phyloP scores from a whole-genome alignment of 2,888 invertebrate species.

The Colostygia pectinataria region DNA sequence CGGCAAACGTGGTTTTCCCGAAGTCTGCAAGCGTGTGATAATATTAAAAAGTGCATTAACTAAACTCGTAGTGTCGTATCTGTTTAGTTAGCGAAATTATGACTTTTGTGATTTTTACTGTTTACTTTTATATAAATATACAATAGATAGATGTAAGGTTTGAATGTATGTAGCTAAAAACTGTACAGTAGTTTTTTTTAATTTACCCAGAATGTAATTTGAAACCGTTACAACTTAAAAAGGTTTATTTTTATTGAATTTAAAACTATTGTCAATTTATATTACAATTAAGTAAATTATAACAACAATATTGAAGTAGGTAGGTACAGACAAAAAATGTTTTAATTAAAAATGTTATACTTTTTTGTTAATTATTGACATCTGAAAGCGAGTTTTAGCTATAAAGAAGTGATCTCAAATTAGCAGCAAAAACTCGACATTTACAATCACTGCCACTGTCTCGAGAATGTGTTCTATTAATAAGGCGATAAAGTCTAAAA shows the following conservation, averaged over 20 bases:
- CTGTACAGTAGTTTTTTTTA: not conserved
- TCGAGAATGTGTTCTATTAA: slow-evolving; percentile 50
- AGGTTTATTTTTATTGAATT: too few relatives aligned
- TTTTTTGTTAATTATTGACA: slow-evolving; percentile 33
- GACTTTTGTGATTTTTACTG: slow-evolving; percentile 70
- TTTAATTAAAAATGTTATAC: slow-evolving; percentile 23
- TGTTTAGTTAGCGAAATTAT: slow-evolving; percentile 76
- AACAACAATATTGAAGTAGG: too few relatives aligned
- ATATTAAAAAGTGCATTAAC: slow-evolving; percentile 58
- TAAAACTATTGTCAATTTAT: too few relatives aligned
- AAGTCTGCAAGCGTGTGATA: slow-evolving; percentile 63
- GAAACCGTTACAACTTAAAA: too few relatives aligned
- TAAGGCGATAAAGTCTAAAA: slow-evolving; percentile 42
- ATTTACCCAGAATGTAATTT: too few relatives aligned
- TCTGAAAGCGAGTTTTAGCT: slow-evolving; percentile 46
- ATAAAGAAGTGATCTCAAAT: slow-evolving; percentile 75
- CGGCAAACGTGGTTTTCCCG: slow-evolving; percentile 38
- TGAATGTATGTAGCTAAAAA: slow-evolving; percentile 16
- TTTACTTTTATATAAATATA: slow-evolving; percentile 52
- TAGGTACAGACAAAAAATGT: not conserved
- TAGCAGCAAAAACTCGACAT: slow-evolving; percentile 47
- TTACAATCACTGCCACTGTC: slow-evolving; percentile 63
- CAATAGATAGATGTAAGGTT: slow-evolving; percentile 26
- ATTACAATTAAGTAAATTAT: too few relatives aligned
- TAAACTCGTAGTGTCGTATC: slow-evolving; percentile 39